Conservation (phyloP, 92 coral and sea anemone genomes). For the Porites evermanni region DNA sequence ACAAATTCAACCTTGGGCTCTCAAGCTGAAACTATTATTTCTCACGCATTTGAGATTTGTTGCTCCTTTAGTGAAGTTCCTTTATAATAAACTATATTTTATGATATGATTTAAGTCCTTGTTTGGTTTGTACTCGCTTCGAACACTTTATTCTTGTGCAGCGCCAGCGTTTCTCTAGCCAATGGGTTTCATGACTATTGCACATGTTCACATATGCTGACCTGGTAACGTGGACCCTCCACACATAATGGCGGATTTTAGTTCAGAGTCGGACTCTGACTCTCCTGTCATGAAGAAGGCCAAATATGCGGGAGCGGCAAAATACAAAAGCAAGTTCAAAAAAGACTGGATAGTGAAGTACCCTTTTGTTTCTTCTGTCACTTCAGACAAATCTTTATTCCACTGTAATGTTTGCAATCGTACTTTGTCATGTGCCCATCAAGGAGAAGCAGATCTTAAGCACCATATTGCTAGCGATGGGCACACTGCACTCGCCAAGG, state of each 20-base stretch:
- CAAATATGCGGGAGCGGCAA: slow-evolving; percentile 5
- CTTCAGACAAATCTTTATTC: not conserved
- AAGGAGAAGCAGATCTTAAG: slow-evolving; percentile 35
- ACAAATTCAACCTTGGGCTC: no score
- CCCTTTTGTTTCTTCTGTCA: slow-evolving; percentile 3
- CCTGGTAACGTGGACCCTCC: no score
- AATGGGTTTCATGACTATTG: no score
- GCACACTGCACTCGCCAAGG: slow-evolving; percentile 33
- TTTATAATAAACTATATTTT: no score
- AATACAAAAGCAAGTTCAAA: slow-evolving; percentile 10
- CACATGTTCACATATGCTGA: no score
- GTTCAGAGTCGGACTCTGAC: slow-evolving; percentile 17
- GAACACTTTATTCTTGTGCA: no score
- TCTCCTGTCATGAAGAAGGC: slow-evolving; percentile 7
- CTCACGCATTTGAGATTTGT: no score
- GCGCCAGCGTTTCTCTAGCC: no score
- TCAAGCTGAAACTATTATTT: no score
- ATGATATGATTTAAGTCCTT: no score
- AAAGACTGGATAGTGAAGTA: slow-evolving; percentile 1
- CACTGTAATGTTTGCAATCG: slow-evolving; percentile 35
- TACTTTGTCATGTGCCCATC: slow-evolving; percentile 31
- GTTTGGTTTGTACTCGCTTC: no score
- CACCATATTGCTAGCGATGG: slow-evolving; percentile 44
- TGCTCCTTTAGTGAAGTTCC: no score
- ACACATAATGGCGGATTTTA: not conserved